Evolutionary conservation across 2,888 invertebrate genomes (phyloP).

Genomic region (Orchesellides sinensis): DNA sequence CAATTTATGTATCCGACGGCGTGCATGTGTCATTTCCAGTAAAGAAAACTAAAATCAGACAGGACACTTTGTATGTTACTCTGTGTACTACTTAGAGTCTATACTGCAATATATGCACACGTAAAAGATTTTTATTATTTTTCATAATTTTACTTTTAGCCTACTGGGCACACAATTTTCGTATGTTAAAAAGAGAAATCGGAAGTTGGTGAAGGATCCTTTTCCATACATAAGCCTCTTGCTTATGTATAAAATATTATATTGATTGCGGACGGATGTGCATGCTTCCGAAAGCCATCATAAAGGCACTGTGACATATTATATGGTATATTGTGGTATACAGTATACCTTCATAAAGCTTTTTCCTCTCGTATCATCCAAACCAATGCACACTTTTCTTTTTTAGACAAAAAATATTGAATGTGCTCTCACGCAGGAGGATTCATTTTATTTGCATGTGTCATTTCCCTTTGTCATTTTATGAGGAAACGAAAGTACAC

Average conservation of each 20-base stretch:
- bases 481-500: too few species aligned
- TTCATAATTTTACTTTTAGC: constrained; percentile 1
- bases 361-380: constrained; percentile 31
- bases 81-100: neutral
- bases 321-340: too few species aligned
- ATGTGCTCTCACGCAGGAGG: too few species aligned
- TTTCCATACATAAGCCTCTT: too few species aligned
- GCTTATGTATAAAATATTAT: constrained; percentile 56
- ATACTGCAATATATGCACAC: too few species aligned
- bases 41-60: constrained; percentile 22
- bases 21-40: constrained; percentile 75
- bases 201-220: constrained; percentile 55
- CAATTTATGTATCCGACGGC: constrained; percentile 71
- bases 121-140: constrained; percentile 55
- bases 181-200: constrained; percentile 38
- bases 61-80: neutral
- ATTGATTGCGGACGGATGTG: constrained; percentile 64
- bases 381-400: constrained; percentile 25
- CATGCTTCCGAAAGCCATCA: constrained; percentile 64
- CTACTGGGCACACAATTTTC: constrained; percentile 1
- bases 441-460: constrained; percentile 44
- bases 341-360: too few species aligned
- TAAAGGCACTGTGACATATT: constrained; percentile 43
- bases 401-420: too few species aligned
- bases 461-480: constrained; percentile 40